These are phyloP conservation scores for Calonectris borealis DNA, from an alignment of 2,113 vertebrate species.

Conservation along the genomic window DNA sequence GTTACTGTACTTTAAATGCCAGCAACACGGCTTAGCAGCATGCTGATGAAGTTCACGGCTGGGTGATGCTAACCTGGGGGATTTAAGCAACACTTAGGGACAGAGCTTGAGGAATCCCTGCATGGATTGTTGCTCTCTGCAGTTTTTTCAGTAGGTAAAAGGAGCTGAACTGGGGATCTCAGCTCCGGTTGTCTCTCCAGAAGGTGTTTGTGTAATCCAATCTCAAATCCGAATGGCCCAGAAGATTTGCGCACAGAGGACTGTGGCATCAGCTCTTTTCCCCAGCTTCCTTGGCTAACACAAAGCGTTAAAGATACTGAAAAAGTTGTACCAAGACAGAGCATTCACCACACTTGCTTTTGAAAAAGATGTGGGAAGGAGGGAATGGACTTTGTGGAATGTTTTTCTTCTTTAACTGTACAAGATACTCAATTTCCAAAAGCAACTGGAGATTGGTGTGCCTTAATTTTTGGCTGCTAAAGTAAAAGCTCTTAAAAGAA, in stretches of 20 bases:
- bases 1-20: background rate
- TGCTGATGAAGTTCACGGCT: background rate
- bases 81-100: background rate
- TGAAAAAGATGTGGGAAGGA: background rate
- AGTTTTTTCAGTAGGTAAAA: background rate
- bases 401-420: background rate
- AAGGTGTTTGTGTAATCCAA: background rate
- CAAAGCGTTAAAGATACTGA: background rate
- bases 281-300: background rate
- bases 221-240: background rate
- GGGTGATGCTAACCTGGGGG: background rate
- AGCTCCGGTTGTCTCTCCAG: background rate
- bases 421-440: background rate
- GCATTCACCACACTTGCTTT: background rate
- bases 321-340: background rate
- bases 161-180: background rate
- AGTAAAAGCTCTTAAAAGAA: background rate
- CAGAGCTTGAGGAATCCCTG: background rate
- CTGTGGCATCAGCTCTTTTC: background rate
- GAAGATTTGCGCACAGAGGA: background rate
- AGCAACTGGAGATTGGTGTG: background rate
- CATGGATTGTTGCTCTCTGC: background rate
- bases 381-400: background rate
- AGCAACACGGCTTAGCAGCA: rapidly evolving
- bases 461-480: background rate